Base-by-base conservation (phyloP, 2,888 invertebrate genomes). In the Chesias legatella region DNA sequence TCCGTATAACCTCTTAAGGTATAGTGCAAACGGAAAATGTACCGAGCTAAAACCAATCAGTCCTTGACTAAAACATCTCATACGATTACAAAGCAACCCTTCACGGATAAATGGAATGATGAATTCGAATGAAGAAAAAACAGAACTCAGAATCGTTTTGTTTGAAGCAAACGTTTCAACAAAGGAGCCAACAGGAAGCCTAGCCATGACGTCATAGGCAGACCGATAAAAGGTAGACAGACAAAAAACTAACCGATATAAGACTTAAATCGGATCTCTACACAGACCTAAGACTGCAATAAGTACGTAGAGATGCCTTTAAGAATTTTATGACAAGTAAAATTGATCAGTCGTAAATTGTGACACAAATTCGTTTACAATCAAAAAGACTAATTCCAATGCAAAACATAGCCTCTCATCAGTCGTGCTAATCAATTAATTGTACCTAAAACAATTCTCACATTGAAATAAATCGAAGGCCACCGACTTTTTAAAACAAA, bases 171-270 rank as follows among this genome's bases (percentile, higher is more conserved):
- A 51, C 40, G 39, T 53, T 43, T 37, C 50, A 60, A 61, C 60
- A 63, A 66, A 60, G 56, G 59, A 52, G 54, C 51, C 55, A 49
- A 44, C 51, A 44, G 43, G 42, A 51, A 46, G 52, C 52, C 50
- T 51, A 60, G 43, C 50, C 51, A 55, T 73, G 63, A 69, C 60
- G 62, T 69, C 64, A 67, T 61, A 58, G 48, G 58, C 51, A 56
- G 48, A 53, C 41, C 48, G 48, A 53, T 51, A 43, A 42, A 55
- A 59, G 52, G 60, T 57, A 70, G 65, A 68, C 68, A 37, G 34
- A 56, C 63, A 65, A 68, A 70, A n/a, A 71, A 65, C 60, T 47
- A 51, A 49, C 24, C 41, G 40, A 53, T 55, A 52, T 51, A 56
- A 32, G 35, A 50, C 33, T 33, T 36, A 13, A 47, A 45, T 33